Percentiles rank a stretch among this genome's conserved stretches.
Conservation (phyloP, 2,888 invertebrate genomes). For the Dyspetes luteomarginatus region DNA sequence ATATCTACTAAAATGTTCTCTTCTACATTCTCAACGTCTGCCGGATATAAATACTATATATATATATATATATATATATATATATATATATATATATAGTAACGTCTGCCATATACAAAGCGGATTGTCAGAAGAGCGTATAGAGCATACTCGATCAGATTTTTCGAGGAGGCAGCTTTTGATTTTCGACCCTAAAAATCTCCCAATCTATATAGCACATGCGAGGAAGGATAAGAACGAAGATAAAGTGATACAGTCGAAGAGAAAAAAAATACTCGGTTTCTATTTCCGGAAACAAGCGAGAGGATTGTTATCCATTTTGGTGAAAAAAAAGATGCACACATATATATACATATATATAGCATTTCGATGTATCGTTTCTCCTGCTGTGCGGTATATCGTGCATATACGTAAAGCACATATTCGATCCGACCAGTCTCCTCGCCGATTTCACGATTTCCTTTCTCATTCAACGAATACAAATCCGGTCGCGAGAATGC, state of each 20-base stretch:
- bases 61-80: background rate
- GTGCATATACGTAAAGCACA: conserved; percentile 28
- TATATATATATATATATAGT: background rate
- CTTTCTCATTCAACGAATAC: conserved; percentile 67
- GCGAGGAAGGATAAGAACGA: conserved; percentile 2
- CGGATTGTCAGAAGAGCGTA: conserved; percentile 21
- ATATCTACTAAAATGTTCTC: conserved; percentile 6
- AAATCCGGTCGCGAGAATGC: conserved; percentile 67
- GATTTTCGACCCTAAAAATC: conserved; percentile 28
- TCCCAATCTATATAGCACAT: background rate
- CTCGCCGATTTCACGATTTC: conserved; percentile 48
- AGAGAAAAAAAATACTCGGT: conserved; percentile 14
- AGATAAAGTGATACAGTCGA: conserved; percentile 17
- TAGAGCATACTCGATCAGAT: conserved; percentile 37
- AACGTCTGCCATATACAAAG: conserved; percentile 5
- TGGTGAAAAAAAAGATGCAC: conserved; percentile 34
- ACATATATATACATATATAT: conserved; percentile 14
- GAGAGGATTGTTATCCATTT: conserved; percentile 60
- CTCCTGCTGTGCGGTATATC: background rate
- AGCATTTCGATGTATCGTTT: conserved; percentile 13
- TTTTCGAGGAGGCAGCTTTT: conserved; percentile 24
- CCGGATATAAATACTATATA: background rate
- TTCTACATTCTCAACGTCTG: background rate
- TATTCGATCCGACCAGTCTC: conserved; percentile 31
- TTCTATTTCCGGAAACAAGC: conserved; percentile 63